Evolutionary conservation across 2,888 invertebrate species (phyloP).

Genomic region (Lycia hirtaria): DNA sequence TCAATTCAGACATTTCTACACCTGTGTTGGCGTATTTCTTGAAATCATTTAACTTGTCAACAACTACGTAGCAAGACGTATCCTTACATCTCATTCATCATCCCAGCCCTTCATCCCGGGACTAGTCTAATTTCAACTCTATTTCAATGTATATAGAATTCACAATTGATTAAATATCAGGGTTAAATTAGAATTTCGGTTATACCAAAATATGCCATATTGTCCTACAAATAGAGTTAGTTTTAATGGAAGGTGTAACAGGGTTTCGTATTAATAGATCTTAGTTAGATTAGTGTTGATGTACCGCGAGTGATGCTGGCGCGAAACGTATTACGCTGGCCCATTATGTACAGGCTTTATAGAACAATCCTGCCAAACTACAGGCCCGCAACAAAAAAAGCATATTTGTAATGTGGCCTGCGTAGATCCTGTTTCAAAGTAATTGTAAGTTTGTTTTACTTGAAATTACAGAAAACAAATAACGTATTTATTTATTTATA

Average conservation of each 20-base stretch:
- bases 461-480: too few relatives aligned
- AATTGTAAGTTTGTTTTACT: too few relatives aligned
- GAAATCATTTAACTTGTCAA: not conserved
- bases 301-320: constrained; percentile 7
- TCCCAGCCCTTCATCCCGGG: constrained; percentile 9
- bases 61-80: constrained; percentile 5
- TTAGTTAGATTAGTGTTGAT: constrained; percentile 19
- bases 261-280: not conserved
- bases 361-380: too few relatives aligned
- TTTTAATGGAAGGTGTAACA: not conserved
- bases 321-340: constrained; percentile 9
- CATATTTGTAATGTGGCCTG: too few relatives aligned
- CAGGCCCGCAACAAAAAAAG: too few relatives aligned
- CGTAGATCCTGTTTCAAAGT: too few relatives aligned
- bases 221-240: not conserved
- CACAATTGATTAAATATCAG: too few relatives aligned
- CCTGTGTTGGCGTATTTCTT: not conserved
- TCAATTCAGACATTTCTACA: not conserved
- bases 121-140: not conserved
- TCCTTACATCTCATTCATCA: constrained; percentile 18
- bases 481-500: too few relatives aligned
- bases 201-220: not conserved
- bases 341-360: too few relatives aligned
- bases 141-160: not conserved
- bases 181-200: too few relatives aligned